Base-by-base conservation (phyloP, 1,140 invertebrate species). In the Bombus waltoni region DNA sequence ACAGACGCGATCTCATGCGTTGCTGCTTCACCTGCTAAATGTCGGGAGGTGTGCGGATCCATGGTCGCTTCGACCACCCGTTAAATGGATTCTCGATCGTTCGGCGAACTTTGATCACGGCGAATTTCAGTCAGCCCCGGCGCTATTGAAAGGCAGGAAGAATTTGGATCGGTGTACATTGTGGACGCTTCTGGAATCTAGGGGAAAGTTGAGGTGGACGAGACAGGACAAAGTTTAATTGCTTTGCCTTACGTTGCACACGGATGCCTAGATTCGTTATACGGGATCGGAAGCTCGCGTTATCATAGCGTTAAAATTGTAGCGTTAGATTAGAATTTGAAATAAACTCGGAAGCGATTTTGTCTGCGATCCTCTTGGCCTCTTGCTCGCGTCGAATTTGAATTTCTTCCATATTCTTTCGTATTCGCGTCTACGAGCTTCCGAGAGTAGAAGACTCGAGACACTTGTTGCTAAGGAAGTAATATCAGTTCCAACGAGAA, bases 391-490 rank as follows among this genome's bases (percentile, higher is more conserved):
- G n/a, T n/a, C 28, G 4, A 47, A n/a, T 13, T 62, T n/a, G 3
- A 5, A 11, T n/a, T 28, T 62, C 3, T 13, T 62, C 4, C 13
- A 5, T 1, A 28, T 13, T 62, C 28, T 13, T 62, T 53, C 22
- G 22, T 8, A 53, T 53, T 22, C 18, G 18, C 47, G 18, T 53
- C 6, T 53, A 22, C 47, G 18, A n/a, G 28, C 4, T 62, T n/a
- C 4, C 72, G 47, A 28, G 2, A 9, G 32, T 32, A 38, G 25
- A 25, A 53, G 28, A 11, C 13, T 81, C 53, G 22, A 10, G 42
- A 83, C 86, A 90, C 89, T 90, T 90, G 89, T 90, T 90, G 89
- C 89, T 85, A 90, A 79, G 86, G 76, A 83, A 86, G 72, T 80
- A 66, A 80, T 85, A 80, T 88, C 44, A 88, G 86, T 90, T 80